Base-by-base conservation (phyloP, 1,140 invertebrate genomes). In the Bursaphelenchus mucronatus region DNA sequence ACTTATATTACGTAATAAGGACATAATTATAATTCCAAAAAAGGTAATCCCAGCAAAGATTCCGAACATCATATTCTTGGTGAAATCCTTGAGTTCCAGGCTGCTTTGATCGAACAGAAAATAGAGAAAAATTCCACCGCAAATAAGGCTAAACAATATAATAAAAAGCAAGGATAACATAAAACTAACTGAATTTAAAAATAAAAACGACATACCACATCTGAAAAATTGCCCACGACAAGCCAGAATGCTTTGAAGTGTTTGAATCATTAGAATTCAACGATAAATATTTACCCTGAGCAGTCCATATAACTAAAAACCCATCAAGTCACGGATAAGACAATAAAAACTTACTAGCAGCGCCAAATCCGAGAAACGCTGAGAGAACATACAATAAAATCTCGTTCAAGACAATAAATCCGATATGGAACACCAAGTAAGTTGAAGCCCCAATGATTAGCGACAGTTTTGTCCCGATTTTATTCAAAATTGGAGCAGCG, bases 201-300 rank as follows among this genome's bases (percentile, higher is more conserved):
- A 63, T 63, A n/a, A 53, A n/a, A 13, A 15, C 13, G 56, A 55
- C 11, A 17, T 11, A 69, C 67, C 72, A 76, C 17, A 61, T 47
- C 52, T 76, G 72, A 21, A 66, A 67, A 21, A 73, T 74, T 1
- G 71, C 75, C 71, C 74, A 72, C 40, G 76, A 64, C 19, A 74
- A 46, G 3, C 70, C 67, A 56, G 70, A 76, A 52, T 74, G 47
- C n/a, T 54, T 69, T 17, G 56, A 55, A 8, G 68, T 21, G n/a
- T 30, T 74, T 44, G 64, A 45, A 0, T 74, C 71, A 5, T 47
- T 65, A 7, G 66, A 71, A 55, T 74, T 74, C 57, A 76, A 43
- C 30, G 73, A 49, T 52, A 74, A 50, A 57, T 74, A 74, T 46
- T 76, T 74, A 10, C 72, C 72, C 47, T 76, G 75, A 15, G 73